These are phyloP conservation scores for Neodiprion fabricii DNA, from an alignment of 1,140 invertebrate genomes.

Conservation along the genomic window DNA sequence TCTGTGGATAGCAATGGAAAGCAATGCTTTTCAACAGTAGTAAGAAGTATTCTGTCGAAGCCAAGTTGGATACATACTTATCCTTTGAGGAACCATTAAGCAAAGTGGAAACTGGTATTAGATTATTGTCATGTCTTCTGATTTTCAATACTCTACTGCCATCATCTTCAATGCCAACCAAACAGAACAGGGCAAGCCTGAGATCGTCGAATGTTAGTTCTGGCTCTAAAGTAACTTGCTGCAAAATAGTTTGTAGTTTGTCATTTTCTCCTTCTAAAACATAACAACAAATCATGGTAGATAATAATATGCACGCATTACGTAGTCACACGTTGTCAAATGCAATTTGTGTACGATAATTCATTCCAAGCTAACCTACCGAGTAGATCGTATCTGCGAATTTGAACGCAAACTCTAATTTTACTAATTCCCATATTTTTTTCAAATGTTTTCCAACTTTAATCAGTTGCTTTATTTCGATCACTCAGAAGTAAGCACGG, in stretches of 20 bases:
- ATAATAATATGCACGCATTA: neutral
- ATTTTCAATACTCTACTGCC: constrained; percentile 47
- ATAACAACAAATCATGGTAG: constrained; percentile 11
- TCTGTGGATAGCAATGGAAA: neutral
- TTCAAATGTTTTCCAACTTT: too few species aligned
- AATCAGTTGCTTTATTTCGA: too few species aligned
- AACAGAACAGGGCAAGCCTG: constrained; percentile 40
- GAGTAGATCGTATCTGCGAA: constrained; percentile 47
- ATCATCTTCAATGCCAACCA: constrained; percentile 43
- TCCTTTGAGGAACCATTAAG: constrained; percentile 45
- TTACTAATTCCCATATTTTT: constrained; percentile 47
- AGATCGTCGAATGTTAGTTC: constrained; percentile 44
- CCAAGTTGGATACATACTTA: constrained; percentile 32
- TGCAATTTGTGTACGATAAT: constrained; percentile 15
- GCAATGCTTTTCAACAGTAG: constrained; percentile 13
- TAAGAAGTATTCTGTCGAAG: constrained; percentile 11
- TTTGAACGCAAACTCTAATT: constrained; percentile 46
- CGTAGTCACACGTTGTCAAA: neutral
- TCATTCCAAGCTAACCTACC: constrained; percentile 40
- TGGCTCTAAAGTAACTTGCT: constrained; percentile 39
- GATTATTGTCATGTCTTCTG: constrained; percentile 47
- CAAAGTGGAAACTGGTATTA: constrained; percentile 47
- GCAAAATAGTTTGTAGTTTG: constrained; percentile 37
- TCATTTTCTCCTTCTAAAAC: constrained; percentile 38
- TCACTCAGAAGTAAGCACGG: too few species aligned